Evolutionary conservation across 1,140 invertebrate genomes (phyloP), one percentile per base, ranked within the genome.

Genomic region (Leptonema lineaticorne): DNA sequence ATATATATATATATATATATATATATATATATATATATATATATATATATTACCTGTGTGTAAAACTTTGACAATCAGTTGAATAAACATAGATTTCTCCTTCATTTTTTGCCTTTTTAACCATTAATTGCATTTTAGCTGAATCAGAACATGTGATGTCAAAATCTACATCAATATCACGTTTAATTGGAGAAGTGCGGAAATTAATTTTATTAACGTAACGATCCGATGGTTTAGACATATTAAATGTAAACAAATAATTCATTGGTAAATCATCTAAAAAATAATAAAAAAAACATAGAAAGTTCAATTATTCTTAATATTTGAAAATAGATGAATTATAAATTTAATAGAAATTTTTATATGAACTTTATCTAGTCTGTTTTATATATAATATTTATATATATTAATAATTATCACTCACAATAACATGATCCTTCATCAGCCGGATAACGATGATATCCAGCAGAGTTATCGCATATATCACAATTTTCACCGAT

Each of bases 201-300:
- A 99, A 98, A 79, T 98, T 98, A 67, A 98, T 98, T 73, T 94
- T 92, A 0, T 92, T 93, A 69, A 92, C 94, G 76, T 96, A 90
- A 0, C 89, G 85, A 80, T 98, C 95, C 75, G 97, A 95, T 74
- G 92, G 92, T 78, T 92, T 98, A 0, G 95, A 97, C 56, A 99
- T 81, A 81, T 98, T 98, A 78, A 98, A 99, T 0, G 96, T 99
- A 80, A 98, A 98, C 78, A 97, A 95, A 79, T 97, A 99, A 79
- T 99, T 96, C 57, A 98, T 97, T 6, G 93, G 90, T 33, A 99
- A 83, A 75, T 97, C 93, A 82, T 97, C 94, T 97, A 80, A 37
- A 81, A 83, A 75, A 20, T 33, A 33, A 33, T 33, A 33, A 33
- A 33, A 33, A 33, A 33, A 33, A n/a, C n/a, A n/a, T n/a, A n/a